Percentiles rank a stretch among this genome's conserved stretches.
These are phyloP conservation scores for Resseliella maxima DNA, from an alignment of 2,888 invertebrate species.

Conservation along the genomic window DNA sequence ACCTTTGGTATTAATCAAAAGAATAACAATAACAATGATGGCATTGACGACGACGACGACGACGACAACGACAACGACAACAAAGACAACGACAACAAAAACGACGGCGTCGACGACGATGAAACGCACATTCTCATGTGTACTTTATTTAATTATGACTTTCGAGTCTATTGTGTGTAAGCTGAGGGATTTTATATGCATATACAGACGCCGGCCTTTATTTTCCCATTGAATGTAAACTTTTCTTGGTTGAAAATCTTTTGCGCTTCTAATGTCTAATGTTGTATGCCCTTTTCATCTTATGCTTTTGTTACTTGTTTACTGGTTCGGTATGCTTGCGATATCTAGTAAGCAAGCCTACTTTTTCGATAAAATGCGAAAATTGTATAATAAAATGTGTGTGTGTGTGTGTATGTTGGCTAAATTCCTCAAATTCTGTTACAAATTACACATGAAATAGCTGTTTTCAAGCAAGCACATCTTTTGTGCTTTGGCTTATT, in stretches of 20 bases:
- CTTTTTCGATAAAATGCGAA: neutral
- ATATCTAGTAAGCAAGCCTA: too few species aligned
- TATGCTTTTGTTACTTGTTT: neutral
- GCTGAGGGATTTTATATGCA: neutral
- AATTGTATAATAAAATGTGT: neutral
- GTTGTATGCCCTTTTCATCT: neutral
- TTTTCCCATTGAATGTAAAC: neutral
- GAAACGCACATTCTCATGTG: neutral
- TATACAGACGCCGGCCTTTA: neutral
- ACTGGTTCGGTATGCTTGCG: neutral
- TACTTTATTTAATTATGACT: conserved; percentile 45
- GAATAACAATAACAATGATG: conserved; percentile 33
- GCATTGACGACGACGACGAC: neutral
- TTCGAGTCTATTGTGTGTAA: conserved; percentile 7
- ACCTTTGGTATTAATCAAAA: neutral
- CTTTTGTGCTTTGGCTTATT: neutral
- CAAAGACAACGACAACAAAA: neutral
- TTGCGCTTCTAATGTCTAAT: neutral
- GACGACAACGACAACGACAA: neutral
- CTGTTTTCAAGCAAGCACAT: neutral
- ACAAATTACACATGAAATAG: conserved; percentile 40
- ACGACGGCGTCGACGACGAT: neutral
- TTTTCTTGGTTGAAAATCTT: neutral
- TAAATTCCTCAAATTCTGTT: conserved; percentile 5
- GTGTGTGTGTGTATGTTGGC: too few species aligned